Evolutionary conservation across 2,113 vertebrate species (phyloP).

Genomic region (Xenotilapia caudafasciata): DNA sequence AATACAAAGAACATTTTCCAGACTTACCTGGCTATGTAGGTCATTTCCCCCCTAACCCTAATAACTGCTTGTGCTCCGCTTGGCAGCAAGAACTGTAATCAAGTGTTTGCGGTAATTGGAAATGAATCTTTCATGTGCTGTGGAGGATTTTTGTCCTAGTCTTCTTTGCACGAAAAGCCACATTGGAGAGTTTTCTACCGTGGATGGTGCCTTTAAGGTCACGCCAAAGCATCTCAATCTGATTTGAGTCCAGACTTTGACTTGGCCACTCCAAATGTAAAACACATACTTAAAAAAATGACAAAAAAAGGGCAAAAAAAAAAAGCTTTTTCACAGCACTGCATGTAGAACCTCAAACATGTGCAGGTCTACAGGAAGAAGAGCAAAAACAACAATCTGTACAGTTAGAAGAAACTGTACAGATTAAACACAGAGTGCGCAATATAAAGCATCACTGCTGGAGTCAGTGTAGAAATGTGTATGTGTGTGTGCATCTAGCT

Average conservation of each 20-base stretch:
- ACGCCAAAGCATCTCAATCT: rapidly evolving
- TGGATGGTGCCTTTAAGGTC: background rate
- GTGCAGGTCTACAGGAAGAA: background rate
- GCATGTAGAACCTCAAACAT: background rate
- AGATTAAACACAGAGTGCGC: background rate
- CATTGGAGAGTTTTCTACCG: background rate
- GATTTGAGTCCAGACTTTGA: background rate
- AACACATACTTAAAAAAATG: background rate
- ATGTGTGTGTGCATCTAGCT: background rate
- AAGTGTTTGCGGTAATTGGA: background rate
- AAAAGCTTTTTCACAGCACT: background rate
- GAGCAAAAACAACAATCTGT: background rate
- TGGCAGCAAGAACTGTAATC: background rate
- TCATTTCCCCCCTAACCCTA: background rate
- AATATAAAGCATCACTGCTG: background rate
- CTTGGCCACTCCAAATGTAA: background rate
- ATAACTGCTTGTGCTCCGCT: background rate
- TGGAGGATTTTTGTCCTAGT: background rate
- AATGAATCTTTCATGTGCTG: background rate
- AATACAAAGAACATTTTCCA: background rate
- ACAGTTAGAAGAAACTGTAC: background rate
- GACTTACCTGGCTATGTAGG: background rate
- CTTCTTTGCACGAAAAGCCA: background rate
- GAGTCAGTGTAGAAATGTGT: background rate
- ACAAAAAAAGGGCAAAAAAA: background rate